Conservation (phyloP, 1,140 invertebrate species). For the Diabrotica undecimpunctata region DNA sequence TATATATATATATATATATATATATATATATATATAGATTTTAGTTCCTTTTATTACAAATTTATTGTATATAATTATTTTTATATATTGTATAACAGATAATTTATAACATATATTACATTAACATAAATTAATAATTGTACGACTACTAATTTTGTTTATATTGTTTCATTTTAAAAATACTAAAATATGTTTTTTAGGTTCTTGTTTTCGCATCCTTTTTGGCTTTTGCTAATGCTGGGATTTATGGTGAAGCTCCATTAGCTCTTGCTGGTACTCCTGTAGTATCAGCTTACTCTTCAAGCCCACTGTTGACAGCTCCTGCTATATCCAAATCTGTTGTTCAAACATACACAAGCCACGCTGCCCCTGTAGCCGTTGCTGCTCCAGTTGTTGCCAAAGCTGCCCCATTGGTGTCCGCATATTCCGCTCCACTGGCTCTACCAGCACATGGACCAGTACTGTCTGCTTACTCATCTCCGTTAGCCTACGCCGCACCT, state of each 20-base stretch:
- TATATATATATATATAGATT: no score
- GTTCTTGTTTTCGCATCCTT: slow-evolving; percentile 34
- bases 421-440: slow-evolving; percentile 26
- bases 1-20: no score
- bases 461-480: no score
- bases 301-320: slow-evolving; percentile 24
- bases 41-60: no score
- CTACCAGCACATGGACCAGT: neutral
- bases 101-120: no score
- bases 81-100: no score
- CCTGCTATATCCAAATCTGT: slow-evolving; percentile 52
- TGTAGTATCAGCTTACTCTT: slow-evolving; percentile 24
- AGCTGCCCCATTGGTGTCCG: slow-evolving; percentile 48
- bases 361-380: slow-evolving; percentile 23
- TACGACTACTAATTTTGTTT: no score
- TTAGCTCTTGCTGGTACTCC: slow-evolving; percentile 24
- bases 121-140: no score
- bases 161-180: no score
- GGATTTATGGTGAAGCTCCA: slow-evolving; percentile 27
- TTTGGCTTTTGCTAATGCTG: slow-evolving; percentile 42
- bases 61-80: no score
- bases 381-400: slow-evolving; percentile 52
- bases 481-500: no score
- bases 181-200: slow-evolving; percentile 23
- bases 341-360: slow-evolving; percentile 58